Evolutionary conservation across 2,888 invertebrate genomes (phyloP), one percentile per base, ranked within the genome.

Genomic region (Hirtodrosophila alboralis): DNA sequence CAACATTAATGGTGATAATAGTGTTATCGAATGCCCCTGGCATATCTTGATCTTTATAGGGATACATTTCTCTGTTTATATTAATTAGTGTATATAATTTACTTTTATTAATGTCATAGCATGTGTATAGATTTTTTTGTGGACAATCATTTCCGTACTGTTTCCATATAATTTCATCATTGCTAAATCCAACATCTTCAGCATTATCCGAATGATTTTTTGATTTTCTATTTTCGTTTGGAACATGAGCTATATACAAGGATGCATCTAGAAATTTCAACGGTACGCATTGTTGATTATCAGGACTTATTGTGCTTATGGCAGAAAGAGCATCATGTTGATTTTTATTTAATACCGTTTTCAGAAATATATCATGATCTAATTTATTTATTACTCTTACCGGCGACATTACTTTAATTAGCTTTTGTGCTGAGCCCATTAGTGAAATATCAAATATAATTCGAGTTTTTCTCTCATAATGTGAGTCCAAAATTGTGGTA

Each of bases 341-440:
- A 12, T 83, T 76, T 18, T 72, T 71, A 74, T 90, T 91, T 18
- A 83, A 66, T 63, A 95, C 94, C 87, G 96, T 91, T 85, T 94
- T 94, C 0, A 96, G 89, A 71, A 95, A 94, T 8, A 97, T 92
- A 0, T 93, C 89, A 75, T 95, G 94, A 45, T 94, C 93, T 76
- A 97, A 91, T 75, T 92, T 92, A 91, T 98, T 98, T 48, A 93
- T 91, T 1, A 98, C 91, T 75, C 94, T 93, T 64, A 99, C 92
- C 21, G 98, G 97, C 6, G 98, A 98, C 61, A 98, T 93, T 10
- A 99, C 95, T 6, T 96, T 96, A 4, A 89, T 89, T 0, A 98
- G 91, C 91, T 99, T 99, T 79, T 96, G 94, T 0, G 98, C 98
- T 1, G 97, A 97, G 0, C 98, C 98, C 90, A 98, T 97, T 66